Conservation (phyloP, 2,797 vertebrate genomes). For the Adrianichthys oophorus region DNA sequence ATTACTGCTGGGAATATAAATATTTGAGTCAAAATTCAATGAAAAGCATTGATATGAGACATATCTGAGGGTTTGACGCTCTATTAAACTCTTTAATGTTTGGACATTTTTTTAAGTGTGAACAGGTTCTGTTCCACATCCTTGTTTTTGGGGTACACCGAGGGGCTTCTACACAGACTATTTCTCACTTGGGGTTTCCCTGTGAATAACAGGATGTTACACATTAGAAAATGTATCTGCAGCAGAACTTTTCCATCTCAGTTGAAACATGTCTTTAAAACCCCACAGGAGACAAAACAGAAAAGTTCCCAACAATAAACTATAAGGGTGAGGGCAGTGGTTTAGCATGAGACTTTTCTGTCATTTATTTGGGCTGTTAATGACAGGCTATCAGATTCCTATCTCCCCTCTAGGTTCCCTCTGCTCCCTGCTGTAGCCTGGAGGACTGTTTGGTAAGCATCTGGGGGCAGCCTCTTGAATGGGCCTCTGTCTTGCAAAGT, state of each 20-base stretch:
- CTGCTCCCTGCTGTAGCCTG: slow-evolving; percentile 70
- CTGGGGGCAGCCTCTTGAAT: slow-evolving; percentile 80
- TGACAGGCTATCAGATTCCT: slow-evolving; percentile 83
- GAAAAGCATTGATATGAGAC: slow-evolving; percentile 48
- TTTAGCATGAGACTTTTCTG: slow-evolving; percentile 66
- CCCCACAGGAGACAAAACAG: slow-evolving; percentile 55
- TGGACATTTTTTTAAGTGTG: slow-evolving; percentile 18
- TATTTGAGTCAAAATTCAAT: slow-evolving; percentile 65
- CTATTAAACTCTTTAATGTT: background rate
- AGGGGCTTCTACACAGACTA: slow-evolving; percentile 36
- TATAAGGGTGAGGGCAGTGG: slow-evolving; percentile 58
- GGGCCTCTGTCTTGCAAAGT: slow-evolving; percentile 69
- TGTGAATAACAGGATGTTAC: slow-evolving; percentile 40
- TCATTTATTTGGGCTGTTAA: slow-evolving; percentile 82
- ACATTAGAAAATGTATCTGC: slow-evolving; percentile 50
- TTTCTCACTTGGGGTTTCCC: slow-evolving; percentile 34
- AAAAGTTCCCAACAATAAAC: slow-evolving; percentile 56
- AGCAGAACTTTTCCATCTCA: slow-evolving; percentile 40
- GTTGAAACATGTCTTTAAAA: slow-evolving; percentile 42
- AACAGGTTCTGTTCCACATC: slow-evolving; percentile 10
- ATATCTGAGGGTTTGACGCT: too few relatives aligned
- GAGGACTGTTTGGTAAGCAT: slow-evolving; percentile 76
- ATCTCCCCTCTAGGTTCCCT: slow-evolving; percentile 77
- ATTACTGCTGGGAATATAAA: slow-evolving; percentile 45
- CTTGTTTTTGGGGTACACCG: background rate